These are phyloP conservation scores for Drosophila stalkeri DNA, from an alignment of 2,888 invertebrate genomes.

Conservation along the genomic window DNA sequence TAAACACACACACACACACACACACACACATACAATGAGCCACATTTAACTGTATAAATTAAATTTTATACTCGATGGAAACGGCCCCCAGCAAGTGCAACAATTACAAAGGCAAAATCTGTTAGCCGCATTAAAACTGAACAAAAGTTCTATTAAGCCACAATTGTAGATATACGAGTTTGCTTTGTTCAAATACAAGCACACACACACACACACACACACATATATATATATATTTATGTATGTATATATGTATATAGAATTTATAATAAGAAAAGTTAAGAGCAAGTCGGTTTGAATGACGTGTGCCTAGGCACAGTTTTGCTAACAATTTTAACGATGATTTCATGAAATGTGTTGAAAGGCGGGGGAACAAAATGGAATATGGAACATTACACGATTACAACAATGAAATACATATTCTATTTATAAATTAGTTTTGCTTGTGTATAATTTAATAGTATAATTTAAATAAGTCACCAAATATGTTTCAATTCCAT, in stretches of 20 bases:
- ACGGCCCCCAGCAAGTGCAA: conserved; percentile 57
- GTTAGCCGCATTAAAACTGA: conserved; percentile 38
- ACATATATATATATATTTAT: neutral
- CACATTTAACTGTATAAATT: conserved; percentile 48
- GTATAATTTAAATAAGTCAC: neutral
- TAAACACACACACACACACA: conserved; percentile 32
- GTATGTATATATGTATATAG: neutral
- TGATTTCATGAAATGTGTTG: neutral
- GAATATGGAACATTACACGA: neutral
- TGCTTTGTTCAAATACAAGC: neutral
- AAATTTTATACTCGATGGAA: conserved; percentile 48
- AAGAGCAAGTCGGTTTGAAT: neutral
- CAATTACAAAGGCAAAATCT: conserved; percentile 48
- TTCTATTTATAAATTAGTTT: neutral
- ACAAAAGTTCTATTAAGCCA: conserved; percentile 41
- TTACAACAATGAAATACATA: neutral
- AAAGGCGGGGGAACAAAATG: neutral
- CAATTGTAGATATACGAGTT: conserved; percentile 31
- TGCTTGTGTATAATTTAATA: neutral
- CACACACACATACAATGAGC: conserved; percentile 21
- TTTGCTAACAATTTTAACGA: neutral
- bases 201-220: conserved; percentile 5
- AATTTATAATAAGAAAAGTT: conserved; percentile 3
- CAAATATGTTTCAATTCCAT: neutral
- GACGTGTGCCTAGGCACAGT: neutral